Base-by-base conservation (phyloP, 1,140 invertebrate species). In the Holotrichia oblita region DNA sequence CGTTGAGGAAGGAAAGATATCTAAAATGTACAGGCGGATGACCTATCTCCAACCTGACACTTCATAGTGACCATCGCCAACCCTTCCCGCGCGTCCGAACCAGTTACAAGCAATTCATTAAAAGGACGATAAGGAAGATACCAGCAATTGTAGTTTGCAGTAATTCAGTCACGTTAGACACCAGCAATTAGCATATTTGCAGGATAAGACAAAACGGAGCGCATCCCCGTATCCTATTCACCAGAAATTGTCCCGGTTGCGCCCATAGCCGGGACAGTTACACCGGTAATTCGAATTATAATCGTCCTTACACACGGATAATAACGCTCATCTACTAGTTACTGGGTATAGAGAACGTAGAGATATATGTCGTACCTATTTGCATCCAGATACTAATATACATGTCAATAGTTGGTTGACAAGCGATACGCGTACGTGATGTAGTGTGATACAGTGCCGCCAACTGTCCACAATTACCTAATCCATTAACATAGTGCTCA, bases 391-490 rank as follows among this genome's bases (percentile, higher is more conserved):
- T 64, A 76, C 81, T 82, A 83, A 83, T 83, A 83, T 82, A 83
- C 83, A 83, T 83, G 83, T 83, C 83, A 83, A 83, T 83, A 83
- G 83, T 79, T 75, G 78, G 79, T 24, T 80, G 79, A 81, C 82
- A 80, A 80, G 80, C 82, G 80, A 81, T 81, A 81, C 81, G 77
- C 78, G 73, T 76, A 78, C 42, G 81, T 82, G 81, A 81, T 78
- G 79, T 82, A 78, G 79, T 80, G 80, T 82, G 81, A 82, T 82
- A 77, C 78, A 83, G 41, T 80, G 81, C 83, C 75, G 81, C 81
- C 81, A 80, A 83, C 81, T 83, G 83, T 83, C 83, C 80, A 83
- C 83, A 83, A 83, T 83, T 83, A 83, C 81, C 80, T 79, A 59
- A 77, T 77, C 80, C 83, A 83, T 83, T 83, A 83, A 83, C 83